A percentile compares a stretch with the other conserved stretches of the same genome.
Evolutionary conservation across 2,888 invertebrate species (phyloP).

Genomic region (Drosophila bunnanda): DNA sequence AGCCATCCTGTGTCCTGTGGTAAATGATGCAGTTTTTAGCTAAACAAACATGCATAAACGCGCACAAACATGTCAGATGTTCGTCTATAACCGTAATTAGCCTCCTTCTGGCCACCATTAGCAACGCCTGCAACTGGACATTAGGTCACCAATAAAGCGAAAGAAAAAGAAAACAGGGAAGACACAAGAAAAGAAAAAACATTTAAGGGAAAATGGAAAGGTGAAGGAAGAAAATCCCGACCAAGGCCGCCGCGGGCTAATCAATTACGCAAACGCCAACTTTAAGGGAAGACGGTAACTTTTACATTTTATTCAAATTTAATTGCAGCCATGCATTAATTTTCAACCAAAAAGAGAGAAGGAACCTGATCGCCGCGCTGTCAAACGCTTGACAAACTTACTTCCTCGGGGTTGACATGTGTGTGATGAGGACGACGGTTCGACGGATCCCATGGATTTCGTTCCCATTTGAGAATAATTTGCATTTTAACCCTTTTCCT

Average conservation of each 20-base stretch:
- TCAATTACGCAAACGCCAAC: slow-evolving; percentile 65
- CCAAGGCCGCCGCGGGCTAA: slow-evolving; percentile 52
- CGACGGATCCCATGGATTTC: slow-evolving; percentile 18
- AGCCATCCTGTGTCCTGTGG: neutral
- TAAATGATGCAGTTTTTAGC: slow-evolving; percentile 14
- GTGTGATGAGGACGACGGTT: slow-evolving; percentile 15
- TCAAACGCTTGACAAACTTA: slow-evolving; percentile 69
- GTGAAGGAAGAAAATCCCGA: slow-evolving; percentile 9
- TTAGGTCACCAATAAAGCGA: slow-evolving; percentile 1
- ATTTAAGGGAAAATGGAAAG: neutral
- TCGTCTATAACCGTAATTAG: slow-evolving; percentile 12
- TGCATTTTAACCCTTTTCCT: slow-evolving; percentile 53
- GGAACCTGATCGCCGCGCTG: slow-evolving; percentile 69
- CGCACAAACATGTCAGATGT: slow-evolving; percentile 3
- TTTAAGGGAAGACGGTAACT: slow-evolving; percentile 55
- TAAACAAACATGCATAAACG: slow-evolving; percentile 16
- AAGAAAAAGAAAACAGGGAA: neutral
- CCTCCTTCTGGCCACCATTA: slow-evolving; percentile 8
- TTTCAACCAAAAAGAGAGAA: slow-evolving; percentile 30
- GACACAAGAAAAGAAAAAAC: neutral
- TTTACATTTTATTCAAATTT: slow-evolving; percentile 75
- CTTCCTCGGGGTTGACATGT: slow-evolving; percentile 36
- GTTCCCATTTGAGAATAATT: slow-evolving; percentile 48
- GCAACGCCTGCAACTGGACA: slow-evolving; percentile 19
- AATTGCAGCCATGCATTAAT: slow-evolving; percentile 71